Conservation (phyloP, 1,140 invertebrate species). For the Drosophila mayri region DNA sequence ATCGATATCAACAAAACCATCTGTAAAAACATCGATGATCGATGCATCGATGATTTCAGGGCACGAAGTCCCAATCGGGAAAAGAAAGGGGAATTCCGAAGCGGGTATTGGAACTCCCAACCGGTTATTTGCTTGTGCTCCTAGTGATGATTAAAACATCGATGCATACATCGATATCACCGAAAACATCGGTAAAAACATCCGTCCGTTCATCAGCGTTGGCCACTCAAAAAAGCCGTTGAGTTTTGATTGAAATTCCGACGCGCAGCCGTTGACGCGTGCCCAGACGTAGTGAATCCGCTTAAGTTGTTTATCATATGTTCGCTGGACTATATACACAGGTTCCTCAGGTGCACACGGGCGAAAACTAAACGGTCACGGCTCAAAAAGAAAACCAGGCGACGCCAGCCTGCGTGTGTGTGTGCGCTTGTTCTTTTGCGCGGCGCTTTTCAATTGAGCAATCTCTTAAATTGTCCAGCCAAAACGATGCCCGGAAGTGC, state of each 20-base stretch:
- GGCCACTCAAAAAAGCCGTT: too few species aligned
- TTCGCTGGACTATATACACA: slow-evolving; percentile 4
- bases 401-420: slow-evolving; percentile 42
- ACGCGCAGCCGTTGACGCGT: slow-evolving; percentile 60
- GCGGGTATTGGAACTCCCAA: too few species aligned
- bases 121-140: too few species aligned
- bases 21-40: too few species aligned
- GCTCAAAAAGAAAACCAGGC: slow-evolving; percentile 18
- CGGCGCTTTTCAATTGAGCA: slow-evolving; percentile 72
- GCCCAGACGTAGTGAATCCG: slow-evolving; percentile 22
- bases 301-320: slow-evolving; percentile 45
- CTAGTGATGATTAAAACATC: too few species aligned
- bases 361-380: neutral
- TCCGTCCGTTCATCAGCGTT: too few species aligned
- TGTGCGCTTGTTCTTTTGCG: slow-evolving; percentile 47
- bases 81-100: too few species aligned
- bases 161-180: too few species aligned
- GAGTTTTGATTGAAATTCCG: slow-evolving; percentile 42
- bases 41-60: too few species aligned
- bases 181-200: too few species aligned
- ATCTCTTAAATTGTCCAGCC: slow-evolving; percentile 35
- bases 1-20: too few species aligned
- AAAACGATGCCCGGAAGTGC: slow-evolving; percentile 40
- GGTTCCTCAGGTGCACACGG: slow-evolving; percentile 17
- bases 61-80: too few species aligned